Base-by-base conservation (phyloP, 2,113 vertebrate genomes). In the Numida meleagris region DNA sequence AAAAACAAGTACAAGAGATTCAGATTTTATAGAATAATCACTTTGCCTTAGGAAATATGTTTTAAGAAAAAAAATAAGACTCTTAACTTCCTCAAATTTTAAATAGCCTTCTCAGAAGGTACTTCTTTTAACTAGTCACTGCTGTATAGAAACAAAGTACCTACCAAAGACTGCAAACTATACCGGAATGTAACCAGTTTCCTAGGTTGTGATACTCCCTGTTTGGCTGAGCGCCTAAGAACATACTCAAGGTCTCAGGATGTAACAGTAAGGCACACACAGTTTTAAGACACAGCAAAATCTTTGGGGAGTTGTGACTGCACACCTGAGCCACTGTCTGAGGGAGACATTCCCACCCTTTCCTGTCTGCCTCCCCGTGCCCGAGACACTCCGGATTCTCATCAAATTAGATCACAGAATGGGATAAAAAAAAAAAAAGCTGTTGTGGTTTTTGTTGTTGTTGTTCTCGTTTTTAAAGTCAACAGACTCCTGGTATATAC, bases 101-200 rank as follows among this genome's bases (percentile, higher is more conserved):
- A 88, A 88, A 83, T 29, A 73, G 6, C 36, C 24, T 73, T 89
- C 80, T 77, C 50, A 70, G 76, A 86, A 6, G 27, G 5, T 40
- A 74, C 91, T 84, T 88, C 36, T 55, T 36, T 93, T 80, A 82
- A 89, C 92, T 76, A 73, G 38, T 80, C 72, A 77, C 18, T 42
- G 36, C 68, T 67, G 45, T 17, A 80, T 23, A 71, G 91, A 86
- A 92, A 36, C 25, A 70, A 94, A 74, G 51, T 34, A 77, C 27
- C 66, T 58, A 70, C 36, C 14, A 23, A 61, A 42, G 36, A 70
- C 43, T 45, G 61, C 34, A 74, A 91, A 90, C 62, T 57, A 46
- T 21, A 86, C 73, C 42, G 58, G 33, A 36, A 87, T 79, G 34
- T 55, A 77, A 62, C 15, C 51, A 85, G 34, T 62, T 87, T 77